These are phyloP conservation scores for Anolis sagrei DNA, from an alignment of 2,113 vertebrate species.

Conservation along the genomic window DNA sequence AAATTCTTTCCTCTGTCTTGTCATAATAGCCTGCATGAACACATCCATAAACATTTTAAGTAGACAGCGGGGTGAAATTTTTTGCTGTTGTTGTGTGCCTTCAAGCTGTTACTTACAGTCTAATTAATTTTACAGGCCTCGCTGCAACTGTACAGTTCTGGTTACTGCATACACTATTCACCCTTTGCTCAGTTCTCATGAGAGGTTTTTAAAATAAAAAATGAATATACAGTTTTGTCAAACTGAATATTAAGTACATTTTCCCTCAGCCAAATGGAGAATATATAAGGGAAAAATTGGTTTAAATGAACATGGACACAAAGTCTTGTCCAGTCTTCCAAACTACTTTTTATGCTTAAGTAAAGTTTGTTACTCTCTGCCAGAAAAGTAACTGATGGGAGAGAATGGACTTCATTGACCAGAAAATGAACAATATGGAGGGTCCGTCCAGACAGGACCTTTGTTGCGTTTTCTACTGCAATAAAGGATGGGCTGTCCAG, in stretches of 20 bases:
- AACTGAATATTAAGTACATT: constrained; percentile 1
- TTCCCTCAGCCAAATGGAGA: background rate
- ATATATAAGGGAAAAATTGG: background rate
- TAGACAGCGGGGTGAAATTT: constrained; percentile 17
- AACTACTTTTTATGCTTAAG: background rate
- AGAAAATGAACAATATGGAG: too few species aligned
- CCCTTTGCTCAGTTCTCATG: constrained; percentile 6
- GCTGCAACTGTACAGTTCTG: constrained; percentile 7
- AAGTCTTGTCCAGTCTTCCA: background rate
- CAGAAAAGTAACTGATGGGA: background rate
- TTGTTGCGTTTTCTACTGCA: too few species aligned
- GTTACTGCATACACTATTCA: constrained; percentile 15
- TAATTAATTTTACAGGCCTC: constrained; percentile 49
- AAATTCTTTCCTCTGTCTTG: constrained; percentile 13
- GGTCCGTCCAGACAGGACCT: too few species aligned
- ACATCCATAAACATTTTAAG: constrained; percentile 13
- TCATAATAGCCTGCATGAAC: background rate
- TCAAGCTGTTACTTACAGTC: background rate
- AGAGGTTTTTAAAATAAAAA: background rate
- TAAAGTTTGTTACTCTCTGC: too few species aligned
- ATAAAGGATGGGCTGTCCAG: too few species aligned
- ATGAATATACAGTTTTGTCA: constrained; percentile 14
- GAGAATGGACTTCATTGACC: background rate
- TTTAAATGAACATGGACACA: background rate
- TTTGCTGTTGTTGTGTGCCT: too few species aligned